Conservation (phyloP, 2,113 vertebrate genomes). For the Euleptes europaea region DNA sequence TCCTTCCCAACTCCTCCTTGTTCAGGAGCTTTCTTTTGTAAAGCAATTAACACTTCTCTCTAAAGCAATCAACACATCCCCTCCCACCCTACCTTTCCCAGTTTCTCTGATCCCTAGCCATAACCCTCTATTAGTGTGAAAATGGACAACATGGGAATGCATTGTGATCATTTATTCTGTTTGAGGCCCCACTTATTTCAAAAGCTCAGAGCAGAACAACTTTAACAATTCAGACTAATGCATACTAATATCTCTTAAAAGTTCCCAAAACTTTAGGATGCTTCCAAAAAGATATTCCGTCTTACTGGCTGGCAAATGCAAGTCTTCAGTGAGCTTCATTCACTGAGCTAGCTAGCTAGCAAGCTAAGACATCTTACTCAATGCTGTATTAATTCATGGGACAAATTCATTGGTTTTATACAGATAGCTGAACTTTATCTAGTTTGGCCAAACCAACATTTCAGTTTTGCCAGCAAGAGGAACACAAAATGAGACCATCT, state of each 20-base stretch:
- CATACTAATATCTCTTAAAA: background rate
- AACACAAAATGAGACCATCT: slow-evolving; percentile 32
- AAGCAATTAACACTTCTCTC: too few species aligned
- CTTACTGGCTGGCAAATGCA: background rate
- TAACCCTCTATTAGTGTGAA: background rate
- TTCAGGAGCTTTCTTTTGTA: too few species aligned
- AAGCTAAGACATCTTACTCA: background rate
- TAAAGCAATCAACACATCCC: too few species aligned
- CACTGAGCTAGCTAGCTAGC: background rate
- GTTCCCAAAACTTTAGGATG: background rate
- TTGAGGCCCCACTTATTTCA: background rate
- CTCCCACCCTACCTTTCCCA: background rate
- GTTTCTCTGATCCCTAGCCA: background rate
- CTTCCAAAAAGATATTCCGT: too few species aligned
- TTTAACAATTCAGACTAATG: background rate
- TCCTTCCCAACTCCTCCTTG: too few species aligned
- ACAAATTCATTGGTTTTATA: background rate
- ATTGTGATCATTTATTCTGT: background rate
- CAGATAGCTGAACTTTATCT: too few species aligned
- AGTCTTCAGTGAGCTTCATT: background rate
- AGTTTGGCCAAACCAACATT: background rate
- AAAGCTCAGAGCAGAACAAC: background rate
- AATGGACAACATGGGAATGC: background rate
- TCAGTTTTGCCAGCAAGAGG: background rate
- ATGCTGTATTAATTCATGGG: background rate